Percentiles rank a stretch among this genome's conserved stretches.
These are phyloP conservation scores for Archilochus colubris DNA, from an alignment of 2,113 vertebrate genomes.

Conservation along the genomic window DNA sequence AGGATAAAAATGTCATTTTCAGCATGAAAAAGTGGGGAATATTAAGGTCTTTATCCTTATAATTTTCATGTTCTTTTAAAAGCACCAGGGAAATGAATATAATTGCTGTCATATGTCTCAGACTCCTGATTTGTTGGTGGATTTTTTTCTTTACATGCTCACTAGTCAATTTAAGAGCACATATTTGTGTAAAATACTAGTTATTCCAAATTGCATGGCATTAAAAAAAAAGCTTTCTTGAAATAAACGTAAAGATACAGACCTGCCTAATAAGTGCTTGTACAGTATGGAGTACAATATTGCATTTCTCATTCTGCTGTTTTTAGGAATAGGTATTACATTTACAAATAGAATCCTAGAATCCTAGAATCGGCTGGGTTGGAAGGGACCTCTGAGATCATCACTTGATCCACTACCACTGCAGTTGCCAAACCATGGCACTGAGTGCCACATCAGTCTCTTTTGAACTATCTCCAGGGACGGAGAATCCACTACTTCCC, in stretches of 20 bases:
- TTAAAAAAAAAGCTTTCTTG: not conserved
- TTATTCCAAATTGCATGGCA: not conserved
- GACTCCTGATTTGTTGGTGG: not conserved
- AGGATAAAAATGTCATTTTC: not conserved
- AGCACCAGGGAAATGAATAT: not conserved
- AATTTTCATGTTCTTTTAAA: not conserved
- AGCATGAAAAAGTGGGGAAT: not conserved
- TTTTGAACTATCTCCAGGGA: too few species aligned
- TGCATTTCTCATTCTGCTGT: not conserved
- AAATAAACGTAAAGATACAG: not conserved
- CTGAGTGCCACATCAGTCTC: too few species aligned
- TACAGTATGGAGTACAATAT: not conserved
- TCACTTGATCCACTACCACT: too few species aligned
- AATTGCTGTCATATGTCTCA: not conserved
- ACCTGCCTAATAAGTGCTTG: not conserved
- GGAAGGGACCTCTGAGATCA: too few species aligned
- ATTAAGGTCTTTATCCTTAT: not conserved
- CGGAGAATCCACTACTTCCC: too few species aligned
- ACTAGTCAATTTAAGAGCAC: not conserved
- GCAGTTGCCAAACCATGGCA: too few species aligned
- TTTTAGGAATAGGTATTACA: not conserved
- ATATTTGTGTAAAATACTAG: not conserved
- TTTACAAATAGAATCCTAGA: not conserved
- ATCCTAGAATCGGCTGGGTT: too few species aligned
- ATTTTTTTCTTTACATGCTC: not conserved